Evolutionary conservation across 2,113 vertebrate genomes (phyloP).

Genomic region (Crotalus horridus): DNA sequence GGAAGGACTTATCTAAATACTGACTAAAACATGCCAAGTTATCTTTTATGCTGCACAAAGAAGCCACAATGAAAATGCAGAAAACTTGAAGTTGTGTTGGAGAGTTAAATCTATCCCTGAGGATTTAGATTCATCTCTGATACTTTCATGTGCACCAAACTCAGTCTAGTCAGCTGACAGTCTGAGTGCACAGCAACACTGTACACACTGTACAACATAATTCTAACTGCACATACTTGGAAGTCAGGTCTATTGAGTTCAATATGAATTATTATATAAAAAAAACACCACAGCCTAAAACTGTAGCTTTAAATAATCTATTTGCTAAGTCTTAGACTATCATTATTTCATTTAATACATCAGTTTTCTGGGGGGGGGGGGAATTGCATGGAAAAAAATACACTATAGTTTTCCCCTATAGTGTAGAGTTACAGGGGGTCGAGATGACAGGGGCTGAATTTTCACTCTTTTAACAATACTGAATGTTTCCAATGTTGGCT

Average conservation of each 20-base stretch:
- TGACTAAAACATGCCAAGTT: slow-evolving; percentile 13
- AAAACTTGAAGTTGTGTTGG: neutral
- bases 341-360: neutral
- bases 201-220: too few relatives aligned
- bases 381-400: too few relatives aligned
- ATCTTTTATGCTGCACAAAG: slow-evolving; percentile 12
- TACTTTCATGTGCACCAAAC: neutral
- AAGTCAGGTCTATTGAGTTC: neutral
- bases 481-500: neutral
- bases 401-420: too few relatives aligned
- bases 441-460: too few relatives aligned
- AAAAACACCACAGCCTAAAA: neutral
- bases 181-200: neutral
- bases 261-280: neutral
- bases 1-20: neutral
- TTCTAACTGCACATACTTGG: neutral
- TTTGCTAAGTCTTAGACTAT: neutral
- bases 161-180: neutral
- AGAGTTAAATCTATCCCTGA: slow-evolving; percentile 5
- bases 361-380: neutral
- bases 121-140: slow-evolving; percentile 14
- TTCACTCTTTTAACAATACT: too few relatives aligned
- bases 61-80: neutral
- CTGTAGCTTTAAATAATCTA: neutral
- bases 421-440: too few relatives aligned